Evolutionary conservation across 2,113 vertebrate genomes (phyloP).

Genomic region (Seriola quinqueradiata): DNA sequence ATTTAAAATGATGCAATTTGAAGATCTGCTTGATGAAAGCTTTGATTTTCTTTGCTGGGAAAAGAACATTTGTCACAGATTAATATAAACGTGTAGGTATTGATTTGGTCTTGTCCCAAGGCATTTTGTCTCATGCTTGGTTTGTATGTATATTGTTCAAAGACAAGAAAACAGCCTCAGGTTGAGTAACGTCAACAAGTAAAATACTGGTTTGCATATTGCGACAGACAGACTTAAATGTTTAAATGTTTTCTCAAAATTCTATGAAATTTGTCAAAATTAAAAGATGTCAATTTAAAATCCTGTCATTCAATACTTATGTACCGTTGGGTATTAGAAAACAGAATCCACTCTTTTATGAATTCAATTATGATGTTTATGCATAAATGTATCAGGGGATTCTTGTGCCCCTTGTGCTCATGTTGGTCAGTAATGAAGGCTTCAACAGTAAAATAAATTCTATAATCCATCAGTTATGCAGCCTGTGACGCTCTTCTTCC

Average conservation of each 20-base stretch:
- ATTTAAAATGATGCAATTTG: neutral
- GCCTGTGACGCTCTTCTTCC: neutral
- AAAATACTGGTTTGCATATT: neutral
- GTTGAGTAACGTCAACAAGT: neutral
- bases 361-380: neutral
- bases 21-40: neutral
- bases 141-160: neutral
- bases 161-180: slow-evolving; percentile 2
- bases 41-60: neutral
- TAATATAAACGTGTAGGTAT: neutral
- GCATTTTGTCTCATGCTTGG: neutral
- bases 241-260: neutral
- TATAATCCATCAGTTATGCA: too few relatives aligned
- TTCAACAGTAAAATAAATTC: too few relatives aligned
- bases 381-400: neutral
- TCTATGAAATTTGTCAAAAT: neutral
- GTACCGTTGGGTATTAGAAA: too few relatives aligned
- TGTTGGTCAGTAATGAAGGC: too few relatives aligned
- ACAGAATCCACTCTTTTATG: too few relatives aligned
- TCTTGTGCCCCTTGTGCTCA: neutral
- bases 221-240: too few relatives aligned
- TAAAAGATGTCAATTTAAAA: neutral
- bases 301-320: too few relatives aligned
- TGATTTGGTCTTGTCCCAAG: neutral
- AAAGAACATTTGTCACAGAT: neutral